Conservation (phyloP, 2,888 invertebrate species). For the Argyresthia albistria region DNA sequence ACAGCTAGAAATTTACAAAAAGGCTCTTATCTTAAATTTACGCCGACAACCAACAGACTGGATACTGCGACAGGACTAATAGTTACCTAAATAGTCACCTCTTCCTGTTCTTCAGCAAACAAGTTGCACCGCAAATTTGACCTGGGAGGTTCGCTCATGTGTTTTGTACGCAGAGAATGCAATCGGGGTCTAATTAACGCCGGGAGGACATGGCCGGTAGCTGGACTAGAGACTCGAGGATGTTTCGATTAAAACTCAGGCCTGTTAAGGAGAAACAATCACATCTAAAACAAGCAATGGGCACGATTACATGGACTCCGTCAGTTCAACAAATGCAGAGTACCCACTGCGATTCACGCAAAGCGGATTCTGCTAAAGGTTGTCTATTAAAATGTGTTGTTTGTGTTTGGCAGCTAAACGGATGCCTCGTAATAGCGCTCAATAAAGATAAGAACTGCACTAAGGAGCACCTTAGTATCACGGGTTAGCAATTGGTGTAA, state of each 20-base stretch:
- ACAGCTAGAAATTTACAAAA: conserved; percentile 9
- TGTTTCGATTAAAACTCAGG: conserved; percentile 56
- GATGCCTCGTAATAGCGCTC: too few relatives aligned
- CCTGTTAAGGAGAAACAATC: conserved; percentile 68
- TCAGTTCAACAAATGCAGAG: conserved; percentile 11
- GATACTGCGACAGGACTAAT: conserved; percentile 10
- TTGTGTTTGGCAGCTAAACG: too few relatives aligned
- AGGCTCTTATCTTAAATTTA: conserved; percentile 4
- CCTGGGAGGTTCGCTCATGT: conserved; percentile 35
- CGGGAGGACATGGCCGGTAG: conserved; percentile 34
- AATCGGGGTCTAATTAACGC: conserved; percentile 62
- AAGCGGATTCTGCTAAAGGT: too few relatives aligned
- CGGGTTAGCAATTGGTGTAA: too few relatives aligned
- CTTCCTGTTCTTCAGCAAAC: conserved; percentile 21
- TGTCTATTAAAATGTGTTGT: too few relatives aligned
- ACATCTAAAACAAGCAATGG: conserved; percentile 55
- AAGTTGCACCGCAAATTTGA: conserved; percentile 27
- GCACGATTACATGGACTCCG: conserved; percentile 39
- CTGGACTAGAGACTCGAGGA: conserved; percentile 31
- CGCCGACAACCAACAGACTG: not conserved
- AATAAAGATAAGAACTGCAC: too few relatives aligned
- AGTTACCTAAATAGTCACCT: conserved; percentile 21
- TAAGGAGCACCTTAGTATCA: too few relatives aligned
- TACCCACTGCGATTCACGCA: not conserved
- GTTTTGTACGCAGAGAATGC: conserved; percentile 36